Percentiles rank a stretch among this genome's conserved stretches.
These are phyloP conservation scores for Leptobrachium leishanense DNA, from an alignment of 2,113 vertebrate genomes.

Conservation along the genomic window DNA sequence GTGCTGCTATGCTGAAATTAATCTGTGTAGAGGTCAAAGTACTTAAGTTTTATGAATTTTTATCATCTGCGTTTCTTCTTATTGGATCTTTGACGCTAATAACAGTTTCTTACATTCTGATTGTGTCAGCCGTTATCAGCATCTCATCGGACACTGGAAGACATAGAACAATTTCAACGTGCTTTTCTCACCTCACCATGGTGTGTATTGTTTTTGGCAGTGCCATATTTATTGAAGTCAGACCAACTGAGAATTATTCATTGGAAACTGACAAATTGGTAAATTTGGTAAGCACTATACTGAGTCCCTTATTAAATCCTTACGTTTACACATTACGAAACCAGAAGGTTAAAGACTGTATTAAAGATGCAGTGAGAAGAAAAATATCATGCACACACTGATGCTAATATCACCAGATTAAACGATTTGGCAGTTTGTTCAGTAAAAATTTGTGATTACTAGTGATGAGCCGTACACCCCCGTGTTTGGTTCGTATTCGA, in stretches of 20 bases:
- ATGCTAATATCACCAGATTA: too few relatives aligned
- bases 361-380: conserved; percentile 21
- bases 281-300: conserved; percentile 56
- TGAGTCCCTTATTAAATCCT: conserved; percentile 61
- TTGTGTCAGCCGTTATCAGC: conserved; percentile 50
- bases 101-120: conserved; percentile 51
- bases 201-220: conserved; percentile 57
- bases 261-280: conserved; percentile 53
- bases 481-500: too few relatives aligned
- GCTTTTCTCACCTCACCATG: conserved; percentile 56
- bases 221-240: conserved; percentile 60
- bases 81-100: conserved; percentile 52
- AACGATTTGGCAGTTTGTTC: too few relatives aligned
- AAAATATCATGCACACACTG: too few relatives aligned
- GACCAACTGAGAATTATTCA: conserved; percentile 45
- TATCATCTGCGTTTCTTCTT: conserved; percentile 33
- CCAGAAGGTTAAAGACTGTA: conserved; percentile 58
- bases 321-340: conserved; percentile 67
- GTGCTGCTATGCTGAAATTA: conserved; percentile 10
- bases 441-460: too few relatives aligned
- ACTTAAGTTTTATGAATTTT: background rate
- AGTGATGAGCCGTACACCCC: too few relatives aligned
- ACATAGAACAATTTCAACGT: conserved; percentile 58
- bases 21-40: conserved; percentile 18
- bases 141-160: conserved; percentile 51